A percentile compares a stretch with the other conserved stretches of the same genome.
Conservation (phyloP, 2,888 invertebrate genomes). For the Epiblema foenella region DNA sequence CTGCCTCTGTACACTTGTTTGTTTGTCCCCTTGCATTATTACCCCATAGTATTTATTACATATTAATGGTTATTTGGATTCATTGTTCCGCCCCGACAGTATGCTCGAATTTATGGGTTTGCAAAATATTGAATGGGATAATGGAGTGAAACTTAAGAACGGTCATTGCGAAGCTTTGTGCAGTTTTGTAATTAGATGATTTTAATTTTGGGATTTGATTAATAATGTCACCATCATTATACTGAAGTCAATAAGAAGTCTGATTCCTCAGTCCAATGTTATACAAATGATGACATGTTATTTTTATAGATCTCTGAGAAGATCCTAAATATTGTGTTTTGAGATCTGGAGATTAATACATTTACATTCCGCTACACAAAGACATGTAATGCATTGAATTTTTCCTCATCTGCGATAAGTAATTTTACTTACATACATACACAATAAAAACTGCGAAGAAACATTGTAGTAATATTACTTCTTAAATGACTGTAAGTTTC, state of each 20-base stretch:
- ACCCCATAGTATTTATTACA: constrained; percentile 84
- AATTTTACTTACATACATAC: no score
- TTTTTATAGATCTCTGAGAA: neutral
- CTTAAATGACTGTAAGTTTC: no score
- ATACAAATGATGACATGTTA: neutral
- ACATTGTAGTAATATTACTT: no score
- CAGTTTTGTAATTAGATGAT: constrained; percentile 68
- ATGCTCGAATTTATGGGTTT: constrained; percentile 82
- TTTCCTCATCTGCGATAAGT: no score
- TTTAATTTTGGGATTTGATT: constrained; percentile 45
- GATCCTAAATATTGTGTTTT: neutral
- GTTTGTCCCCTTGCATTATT: constrained; percentile 81
- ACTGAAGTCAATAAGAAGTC: neutral
- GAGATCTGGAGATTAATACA: neutral
- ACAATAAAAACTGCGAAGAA: no score
- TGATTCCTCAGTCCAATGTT: neutral
- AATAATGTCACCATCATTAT: constrained; percentile 5
- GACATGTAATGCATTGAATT: no score
- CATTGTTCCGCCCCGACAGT: constrained; percentile 82
- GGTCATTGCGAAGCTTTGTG: constrained; percentile 63
- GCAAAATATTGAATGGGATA: constrained; percentile 75
- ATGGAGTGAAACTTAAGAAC: constrained; percentile 68
- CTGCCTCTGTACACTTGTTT: constrained; percentile 80
- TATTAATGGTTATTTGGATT: constrained; percentile 85
- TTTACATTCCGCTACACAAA: neutral